Percentiles rank a stretch among this genome's conserved stretches.
These are phyloP conservation scores for Papilio polytes DNA, from an alignment of 1,140 invertebrate genomes.

Conservation along the genomic window DNA sequence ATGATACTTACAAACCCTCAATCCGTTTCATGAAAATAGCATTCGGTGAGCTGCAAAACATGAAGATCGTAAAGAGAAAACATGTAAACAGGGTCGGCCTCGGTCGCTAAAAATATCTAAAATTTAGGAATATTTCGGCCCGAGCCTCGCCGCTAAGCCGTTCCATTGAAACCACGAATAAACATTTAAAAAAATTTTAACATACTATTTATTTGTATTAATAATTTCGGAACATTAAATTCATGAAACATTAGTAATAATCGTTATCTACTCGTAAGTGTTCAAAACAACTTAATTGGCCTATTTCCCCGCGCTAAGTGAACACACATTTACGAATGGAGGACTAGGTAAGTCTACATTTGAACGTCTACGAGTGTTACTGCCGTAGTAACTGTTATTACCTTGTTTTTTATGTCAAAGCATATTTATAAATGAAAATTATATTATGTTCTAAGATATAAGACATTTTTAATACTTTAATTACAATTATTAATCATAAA, in stretches of 20 bases:
- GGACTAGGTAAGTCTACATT: constrained; percentile 7
- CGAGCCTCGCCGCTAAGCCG: constrained; percentile 38
- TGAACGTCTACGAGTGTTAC: neutral
- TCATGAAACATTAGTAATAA: constrained; percentile 2
- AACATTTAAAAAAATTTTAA: no score
- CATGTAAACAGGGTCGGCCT: constrained; percentile 77
- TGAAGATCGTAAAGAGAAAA: constrained; percentile 67
- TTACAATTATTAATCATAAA: no score
- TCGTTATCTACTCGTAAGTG: constrained; percentile 23
- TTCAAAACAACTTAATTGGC: constrained; percentile 35
- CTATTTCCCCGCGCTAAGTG: constrained; percentile 34
- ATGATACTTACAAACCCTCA: constrained; percentile 31
- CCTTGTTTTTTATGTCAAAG: no score
- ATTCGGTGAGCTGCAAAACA: constrained; percentile 55
- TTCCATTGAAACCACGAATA: constrained; percentile 49
- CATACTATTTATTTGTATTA: no score
- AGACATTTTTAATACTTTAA: no score
- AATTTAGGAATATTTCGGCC: constrained; percentile 74
- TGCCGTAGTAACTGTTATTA: neutral
- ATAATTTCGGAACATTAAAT: neutral
- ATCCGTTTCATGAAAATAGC: constrained; percentile 45
- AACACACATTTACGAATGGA: constrained; percentile 21
- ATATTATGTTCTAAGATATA: no score
- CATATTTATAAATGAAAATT: no score
- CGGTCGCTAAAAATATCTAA: constrained; percentile 70